Evolutionary conservation across 1,140 invertebrate species (phyloP).

Genomic region (Wasmannia auropunctata): DNA sequence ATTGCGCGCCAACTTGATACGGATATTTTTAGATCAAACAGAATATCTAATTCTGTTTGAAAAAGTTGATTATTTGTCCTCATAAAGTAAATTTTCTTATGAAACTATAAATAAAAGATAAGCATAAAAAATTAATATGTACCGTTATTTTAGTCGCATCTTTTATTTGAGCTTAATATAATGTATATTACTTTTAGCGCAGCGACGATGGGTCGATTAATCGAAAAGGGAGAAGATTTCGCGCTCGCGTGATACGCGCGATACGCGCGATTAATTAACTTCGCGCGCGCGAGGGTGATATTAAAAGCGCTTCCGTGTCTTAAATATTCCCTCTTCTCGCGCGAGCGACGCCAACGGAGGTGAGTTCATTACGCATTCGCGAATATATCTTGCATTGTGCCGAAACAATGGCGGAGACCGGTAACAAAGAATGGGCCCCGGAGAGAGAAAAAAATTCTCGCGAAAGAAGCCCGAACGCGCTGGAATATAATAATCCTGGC

Average conservation of each 20-base stretch:
- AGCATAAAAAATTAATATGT: background rate
- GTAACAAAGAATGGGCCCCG: slow-evolving; percentile 19
- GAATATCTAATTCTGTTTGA: background rate
- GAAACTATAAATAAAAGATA: background rate
- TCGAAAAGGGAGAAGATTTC: background rate
- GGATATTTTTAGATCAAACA: background rate
- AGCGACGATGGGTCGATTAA: background rate
- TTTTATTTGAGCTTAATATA: background rate
- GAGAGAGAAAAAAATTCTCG: slow-evolving; percentile 1
- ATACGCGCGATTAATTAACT: slow-evolving; percentile 30
- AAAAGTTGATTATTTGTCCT: slow-evolving; percentile 1
- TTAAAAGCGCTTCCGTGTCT: slow-evolving; percentile 40
- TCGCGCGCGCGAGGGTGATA: background rate
- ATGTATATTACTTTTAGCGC: background rate
- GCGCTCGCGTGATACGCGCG: background rate
- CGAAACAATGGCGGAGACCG: slow-evolving; percentile 38
- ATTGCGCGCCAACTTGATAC: slow-evolving; percentile 9
- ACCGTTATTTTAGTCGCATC: background rate
- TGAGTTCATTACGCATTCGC: slow-evolving; percentile 43
- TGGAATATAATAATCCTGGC: slow-evolving; percentile 51
- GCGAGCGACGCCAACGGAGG: background rate
- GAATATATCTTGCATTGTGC: slow-evolving; percentile 52
- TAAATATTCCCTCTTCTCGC: slow-evolving; percentile 8
- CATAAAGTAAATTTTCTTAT: background rate
- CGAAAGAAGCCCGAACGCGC: slow-evolving; percentile 26